A percentile compares a stretch with the other conserved stretches of the same genome.
These are phyloP conservation scores for Salvator merianae DNA, from an alignment of 2,113 vertebrate genomes.

Conservation along the genomic window DNA sequence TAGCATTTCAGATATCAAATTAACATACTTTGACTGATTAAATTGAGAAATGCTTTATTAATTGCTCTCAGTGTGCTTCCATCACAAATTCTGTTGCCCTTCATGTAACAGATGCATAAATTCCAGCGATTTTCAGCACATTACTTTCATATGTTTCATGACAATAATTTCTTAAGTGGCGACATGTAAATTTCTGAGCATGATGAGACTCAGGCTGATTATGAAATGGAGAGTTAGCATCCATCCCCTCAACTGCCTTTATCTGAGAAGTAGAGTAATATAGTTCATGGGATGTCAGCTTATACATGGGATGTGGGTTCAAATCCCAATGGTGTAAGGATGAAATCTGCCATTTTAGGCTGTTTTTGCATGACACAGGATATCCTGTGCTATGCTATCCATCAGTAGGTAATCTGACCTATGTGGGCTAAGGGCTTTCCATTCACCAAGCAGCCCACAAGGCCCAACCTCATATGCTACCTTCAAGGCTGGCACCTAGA, in stretches of 20 bases:
- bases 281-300: background rate
- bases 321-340: background rate
- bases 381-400: too few species aligned
- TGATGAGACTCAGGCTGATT: background rate
- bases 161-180: background rate
- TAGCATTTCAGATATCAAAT: background rate
- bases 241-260: background rate
- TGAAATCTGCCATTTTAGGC: too few species aligned
- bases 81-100: background rate
- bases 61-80: background rate
- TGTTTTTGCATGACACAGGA: too few species aligned
- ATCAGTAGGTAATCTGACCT: too few species aligned
- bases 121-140: background rate
- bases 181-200: background rate
- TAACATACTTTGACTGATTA: slow-evolving; percentile 20
- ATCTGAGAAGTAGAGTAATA: background rate
- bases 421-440: too few species aligned
- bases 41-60: slow-evolving; percentile 23
- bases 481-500: too few species aligned
- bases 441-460: background rate
- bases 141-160: background rate
- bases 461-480: too few species aligned
- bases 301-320: background rate
- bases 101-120: slow-evolving; percentile 1
- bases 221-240: background rate